Percentiles rank a stretch among this genome's conserved stretches.
Evolutionary conservation across 2,113 vertebrate species (phyloP).

Genomic region (Mesitornis unicolor): DNA sequence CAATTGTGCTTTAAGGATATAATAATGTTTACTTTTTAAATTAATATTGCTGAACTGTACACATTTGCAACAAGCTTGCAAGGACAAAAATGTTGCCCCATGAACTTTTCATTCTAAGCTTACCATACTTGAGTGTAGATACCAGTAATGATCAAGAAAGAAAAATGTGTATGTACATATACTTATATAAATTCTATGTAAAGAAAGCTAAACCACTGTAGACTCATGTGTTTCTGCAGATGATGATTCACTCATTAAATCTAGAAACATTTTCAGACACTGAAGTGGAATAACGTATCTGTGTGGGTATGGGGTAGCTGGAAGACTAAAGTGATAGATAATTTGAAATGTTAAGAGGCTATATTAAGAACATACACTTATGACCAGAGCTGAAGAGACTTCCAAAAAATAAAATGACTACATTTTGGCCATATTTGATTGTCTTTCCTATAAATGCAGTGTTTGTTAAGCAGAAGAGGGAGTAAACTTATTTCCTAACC

Average conservation of each 20-base stretch:
- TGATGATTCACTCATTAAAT: slow-evolving; percentile 1
- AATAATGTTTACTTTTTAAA: background rate
- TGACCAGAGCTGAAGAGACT: background rate
- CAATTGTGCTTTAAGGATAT: background rate
- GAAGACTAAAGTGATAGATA: background rate
- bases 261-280: background rate
- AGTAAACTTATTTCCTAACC: background rate
- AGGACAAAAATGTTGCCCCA: background rate
- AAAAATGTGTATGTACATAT: background rate
- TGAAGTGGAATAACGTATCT: background rate
- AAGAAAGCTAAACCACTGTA: background rate
- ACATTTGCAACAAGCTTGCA: background rate
- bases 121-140: background rate
- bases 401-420: background rate
- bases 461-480: background rate
- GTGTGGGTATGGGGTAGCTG: background rate
- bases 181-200: background rate
- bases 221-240: background rate
- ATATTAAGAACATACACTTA: background rate
- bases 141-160: background rate
- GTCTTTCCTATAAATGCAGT: background rate
- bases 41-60: background rate
- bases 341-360: background rate
- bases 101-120: background rate
- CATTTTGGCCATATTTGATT: background rate